Evolutionary conservation across 1,140 invertebrate genomes (phyloP).

Genomic region (Maniola jurtina): DNA sequence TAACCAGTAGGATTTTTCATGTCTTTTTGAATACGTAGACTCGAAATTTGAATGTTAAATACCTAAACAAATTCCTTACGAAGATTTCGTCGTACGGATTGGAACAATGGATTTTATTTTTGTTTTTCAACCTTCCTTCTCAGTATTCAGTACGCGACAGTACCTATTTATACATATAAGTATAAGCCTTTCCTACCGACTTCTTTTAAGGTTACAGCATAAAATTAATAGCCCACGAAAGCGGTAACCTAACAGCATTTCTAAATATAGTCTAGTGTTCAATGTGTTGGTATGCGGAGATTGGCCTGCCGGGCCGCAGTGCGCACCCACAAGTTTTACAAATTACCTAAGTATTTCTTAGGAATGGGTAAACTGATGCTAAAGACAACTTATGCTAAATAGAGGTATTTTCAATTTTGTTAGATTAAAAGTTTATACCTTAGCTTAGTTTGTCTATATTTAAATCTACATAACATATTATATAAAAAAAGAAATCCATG

Average conservation of each 20-base stretch:
- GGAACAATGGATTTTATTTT: neutral
- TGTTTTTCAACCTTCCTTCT: neutral
- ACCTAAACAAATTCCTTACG: too few relatives aligned
- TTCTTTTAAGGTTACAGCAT: slow-evolving; percentile 3
- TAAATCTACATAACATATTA: too few relatives aligned
- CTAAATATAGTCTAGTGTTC: slow-evolving; percentile 51
- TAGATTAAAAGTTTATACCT: too few relatives aligned
- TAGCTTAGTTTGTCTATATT: too few relatives aligned
- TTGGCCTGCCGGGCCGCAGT: slow-evolving; percentile 24
- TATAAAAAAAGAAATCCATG: too few relatives aligned
- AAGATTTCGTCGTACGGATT: too few relatives aligned
- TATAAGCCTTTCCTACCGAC: neutral
- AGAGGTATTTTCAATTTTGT: too few relatives aligned
- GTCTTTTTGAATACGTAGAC: too few relatives aligned
- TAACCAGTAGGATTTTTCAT: too few relatives aligned
- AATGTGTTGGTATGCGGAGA: slow-evolving; percentile 44
- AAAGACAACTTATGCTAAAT: too few relatives aligned
- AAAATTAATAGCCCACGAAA: slow-evolving; percentile 32
- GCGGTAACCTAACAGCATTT: slow-evolving; percentile 39
- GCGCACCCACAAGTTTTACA: slow-evolving; percentile 28
- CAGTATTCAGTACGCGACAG: neutral
- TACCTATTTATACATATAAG: neutral
- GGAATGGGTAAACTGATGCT: too few relatives aligned
- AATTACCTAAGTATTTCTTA: slow-evolving; percentile 13
- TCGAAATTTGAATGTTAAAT: too few relatives aligned